phyloP scores from a whole-genome alignment of 2,797 vertebrate genomes.

The Lateolabrax maculatus region DNA sequence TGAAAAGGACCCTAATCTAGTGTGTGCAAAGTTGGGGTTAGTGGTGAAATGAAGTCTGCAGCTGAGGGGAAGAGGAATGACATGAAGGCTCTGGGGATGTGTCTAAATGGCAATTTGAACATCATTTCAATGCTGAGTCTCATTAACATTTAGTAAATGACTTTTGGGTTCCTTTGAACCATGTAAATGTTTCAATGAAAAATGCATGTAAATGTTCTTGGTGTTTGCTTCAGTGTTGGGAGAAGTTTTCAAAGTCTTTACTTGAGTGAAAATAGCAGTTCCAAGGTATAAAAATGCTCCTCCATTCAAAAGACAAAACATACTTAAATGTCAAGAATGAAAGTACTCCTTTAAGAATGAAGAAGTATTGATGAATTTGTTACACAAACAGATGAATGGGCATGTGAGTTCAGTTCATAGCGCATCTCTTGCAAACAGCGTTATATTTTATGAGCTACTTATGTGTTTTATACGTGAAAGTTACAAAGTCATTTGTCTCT shows the following conservation, averaged over 20 bases:
- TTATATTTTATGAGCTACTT: background rate
- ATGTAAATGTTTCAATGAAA: background rate
- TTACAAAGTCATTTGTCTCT: background rate
- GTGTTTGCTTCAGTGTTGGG: background rate
- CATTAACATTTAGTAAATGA: background rate
- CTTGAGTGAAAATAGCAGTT: background rate
- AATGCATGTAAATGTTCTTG: background rate
- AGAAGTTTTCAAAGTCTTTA: background rate
- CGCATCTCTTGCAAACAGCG: background rate
- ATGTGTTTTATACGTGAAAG: background rate
- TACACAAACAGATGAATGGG: background rate
- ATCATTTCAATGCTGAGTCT: background rate
- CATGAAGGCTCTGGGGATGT: slow-evolving; percentile 10
- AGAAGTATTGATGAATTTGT: background rate
- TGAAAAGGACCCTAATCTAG: slow-evolving; percentile 74
- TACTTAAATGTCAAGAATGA: background rate
- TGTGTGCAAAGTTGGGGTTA: slow-evolving; percentile 53
- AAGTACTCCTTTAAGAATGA: background rate
- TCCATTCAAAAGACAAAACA: background rate
- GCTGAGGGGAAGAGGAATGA: slow-evolving; percentile 14
- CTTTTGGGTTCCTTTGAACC: slow-evolving; percentile 9
- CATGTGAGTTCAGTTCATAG: background rate
- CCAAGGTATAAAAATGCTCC: background rate
- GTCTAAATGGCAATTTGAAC: background rate
- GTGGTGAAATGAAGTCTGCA: slow-evolving; percentile 36